A percentile compares a stretch with the other conserved stretches of the same genome.
phyloP scores from a whole-genome alignment of 2,797 vertebrate species.

The Clarias fuscus region DNA sequence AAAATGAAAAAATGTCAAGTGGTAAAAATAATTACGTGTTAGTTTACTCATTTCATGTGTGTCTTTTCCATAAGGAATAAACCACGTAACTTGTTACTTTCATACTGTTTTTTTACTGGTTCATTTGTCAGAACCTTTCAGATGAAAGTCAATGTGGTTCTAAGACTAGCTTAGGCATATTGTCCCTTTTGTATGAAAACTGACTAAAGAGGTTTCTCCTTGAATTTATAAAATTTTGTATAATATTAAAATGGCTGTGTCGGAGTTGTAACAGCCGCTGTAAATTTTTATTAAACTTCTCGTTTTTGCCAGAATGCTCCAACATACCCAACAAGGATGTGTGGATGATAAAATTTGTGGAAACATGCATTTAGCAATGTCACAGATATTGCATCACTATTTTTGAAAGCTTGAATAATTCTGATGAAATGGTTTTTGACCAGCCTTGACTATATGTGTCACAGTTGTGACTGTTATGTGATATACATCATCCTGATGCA shows the following conservation, averaged over 20 bases:
- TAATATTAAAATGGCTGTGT: not conserved
- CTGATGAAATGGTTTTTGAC: no score
- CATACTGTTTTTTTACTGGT: not conserved
- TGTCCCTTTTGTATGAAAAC: not conserved
- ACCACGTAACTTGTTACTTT: not conserved
- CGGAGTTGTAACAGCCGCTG: not conserved
- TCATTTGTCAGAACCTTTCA: not conserved
- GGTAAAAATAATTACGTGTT: not conserved
- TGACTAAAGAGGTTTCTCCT: not conserved
- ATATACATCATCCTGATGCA: no score
- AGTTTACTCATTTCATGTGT: not conserved
- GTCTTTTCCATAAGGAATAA: not conserved
- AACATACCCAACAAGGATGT: no score
- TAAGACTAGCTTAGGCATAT: not conserved
- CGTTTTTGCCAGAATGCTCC: no score
- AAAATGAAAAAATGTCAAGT: no score
- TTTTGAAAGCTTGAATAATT: no score
- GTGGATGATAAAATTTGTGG: no score
- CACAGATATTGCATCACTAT: no score
- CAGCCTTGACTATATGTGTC: no score
- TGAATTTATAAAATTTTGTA: not conserved
- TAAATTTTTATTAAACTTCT: not conserved
- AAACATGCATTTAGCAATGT: no score
- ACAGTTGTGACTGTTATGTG: no score
- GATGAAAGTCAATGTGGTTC: not conserved